Percentiles rank a stretch among this genome's conserved stretches.
Evolutionary conservation across 2,888 invertebrate species (phyloP).

Genomic region (Halocaridina rubra): DNA sequence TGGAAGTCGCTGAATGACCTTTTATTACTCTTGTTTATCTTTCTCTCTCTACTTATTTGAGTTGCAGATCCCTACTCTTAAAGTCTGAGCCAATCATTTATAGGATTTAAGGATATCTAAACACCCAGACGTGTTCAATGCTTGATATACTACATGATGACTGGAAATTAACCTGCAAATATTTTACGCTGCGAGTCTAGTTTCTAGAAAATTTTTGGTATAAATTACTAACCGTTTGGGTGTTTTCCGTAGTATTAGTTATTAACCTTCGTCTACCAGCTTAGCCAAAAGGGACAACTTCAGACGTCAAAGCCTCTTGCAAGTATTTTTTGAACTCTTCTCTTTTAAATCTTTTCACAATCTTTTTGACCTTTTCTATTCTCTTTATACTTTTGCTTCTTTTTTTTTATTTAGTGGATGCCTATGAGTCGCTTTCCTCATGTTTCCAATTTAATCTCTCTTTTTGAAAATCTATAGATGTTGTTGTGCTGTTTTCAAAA

Average conservation of each 20-base stretch:
- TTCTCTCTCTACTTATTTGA: too few relatives aligned
- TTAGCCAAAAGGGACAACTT: constrained; percentile 6
- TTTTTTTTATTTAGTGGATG: constrained; percentile 49
- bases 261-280: constrained; percentile 43
- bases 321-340: constrained; percentile 37
- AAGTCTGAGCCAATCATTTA: constrained; percentile 54
- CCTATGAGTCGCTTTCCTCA: constrained; percentile 40
- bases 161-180: neutral
- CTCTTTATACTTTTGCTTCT: constrained; percentile 34
- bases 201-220: too few relatives aligned
- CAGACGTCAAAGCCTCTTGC: constrained; percentile 9
- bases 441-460: constrained; percentile 40
- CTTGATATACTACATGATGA: neutral
- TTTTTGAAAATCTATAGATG: constrained; percentile 39
- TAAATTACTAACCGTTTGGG: constrained; percentile 46
- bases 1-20: too few relatives aligned
- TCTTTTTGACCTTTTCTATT: constrained; percentile 46
- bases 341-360: constrained; percentile 33
- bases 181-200: too few relatives aligned
- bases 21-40: too few relatives aligned
- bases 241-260: constrained; percentile 43
- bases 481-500: constrained; percentile 47
- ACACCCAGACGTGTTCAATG: constrained; percentile 51
- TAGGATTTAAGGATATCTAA: constrained; percentile 36
- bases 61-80: constrained; percentile 30